Conservation (phyloP, 2,113 vertebrate species). For the Carettochelys insculpta region DNA sequence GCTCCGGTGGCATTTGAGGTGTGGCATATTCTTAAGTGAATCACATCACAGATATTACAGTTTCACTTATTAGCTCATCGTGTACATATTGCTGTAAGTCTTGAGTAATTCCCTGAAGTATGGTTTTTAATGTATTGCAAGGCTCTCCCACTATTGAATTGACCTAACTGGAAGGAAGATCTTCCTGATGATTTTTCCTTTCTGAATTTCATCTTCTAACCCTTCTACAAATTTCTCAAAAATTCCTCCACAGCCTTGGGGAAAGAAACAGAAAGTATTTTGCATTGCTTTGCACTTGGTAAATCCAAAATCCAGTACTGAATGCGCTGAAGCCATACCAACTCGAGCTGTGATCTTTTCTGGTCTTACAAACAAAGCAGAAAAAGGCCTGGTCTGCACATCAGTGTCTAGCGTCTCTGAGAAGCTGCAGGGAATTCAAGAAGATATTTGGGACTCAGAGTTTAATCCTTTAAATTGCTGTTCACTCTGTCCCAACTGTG, state of each 20-base stretch:
- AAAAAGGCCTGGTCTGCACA: not conserved
- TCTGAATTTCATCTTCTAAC: not conserved
- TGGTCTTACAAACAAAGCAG: not conserved
- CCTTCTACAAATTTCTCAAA: not conserved
- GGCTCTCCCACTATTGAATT: not conserved
- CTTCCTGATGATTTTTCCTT: not conserved
- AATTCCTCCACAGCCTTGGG: not conserved
- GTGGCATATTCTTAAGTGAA: not conserved
- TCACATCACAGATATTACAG: not conserved
- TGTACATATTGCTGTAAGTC: not conserved
- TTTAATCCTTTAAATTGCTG: not conserved
- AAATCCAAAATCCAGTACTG: constrained; percentile 4
- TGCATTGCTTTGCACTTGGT: not conserved
- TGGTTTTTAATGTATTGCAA: not conserved
- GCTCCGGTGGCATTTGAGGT: not conserved
- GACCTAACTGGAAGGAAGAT: not conserved
- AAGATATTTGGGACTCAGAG: not conserved
- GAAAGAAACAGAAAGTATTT: not conserved
- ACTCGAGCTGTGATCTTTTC: not conserved
- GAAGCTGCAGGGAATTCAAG: not conserved
- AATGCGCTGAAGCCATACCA: not conserved
- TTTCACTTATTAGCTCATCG: not conserved
- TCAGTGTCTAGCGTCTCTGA: not conserved
- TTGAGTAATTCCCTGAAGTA: not conserved
- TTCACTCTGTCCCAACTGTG: not conserved